Evolutionary conservation across 2,888 invertebrate species (phyloP), one percentile per base, ranked within the genome.

Genomic region (Drosophila seclusa): DNA sequence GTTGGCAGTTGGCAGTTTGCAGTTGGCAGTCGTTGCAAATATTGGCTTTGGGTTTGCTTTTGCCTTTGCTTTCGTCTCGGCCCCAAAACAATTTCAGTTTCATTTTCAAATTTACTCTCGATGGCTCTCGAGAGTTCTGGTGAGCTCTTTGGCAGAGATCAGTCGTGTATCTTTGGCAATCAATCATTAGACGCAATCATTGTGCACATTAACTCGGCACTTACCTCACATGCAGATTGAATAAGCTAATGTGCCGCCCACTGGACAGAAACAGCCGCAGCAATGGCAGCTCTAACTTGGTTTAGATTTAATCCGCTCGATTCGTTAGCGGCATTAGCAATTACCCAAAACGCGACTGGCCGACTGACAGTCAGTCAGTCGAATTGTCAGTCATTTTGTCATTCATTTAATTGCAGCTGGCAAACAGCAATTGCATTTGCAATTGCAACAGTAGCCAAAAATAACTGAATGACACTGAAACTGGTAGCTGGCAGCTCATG

Each of bases 261-360:
- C 87, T 85, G 89, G 89, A 76, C 84, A 80, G 62, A 21, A 29
- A 31, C 52, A 32, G n/a, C n/a, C 2, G 32, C 45, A 48, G 53
- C 42, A 54, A 40, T 45, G 32, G 45, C 71, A 69, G 42, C 55
- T 29, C 10, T 32, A 27, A 21, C 45, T 70, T 62, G 72, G 52
- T 49, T 49, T 38, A 63, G 64, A 65, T 66, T 60, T 16, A 76
- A 77, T 78, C 55, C 31, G 40, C 74, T 73, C 80, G 83, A 79
- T 87, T 87, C 89, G 87, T 87, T 87, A 87, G 85, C 80, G 83
- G 87, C 87, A 87, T 87, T 89, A 87, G 89, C 87, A 87, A 87
- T 87, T 87, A 89, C 80, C 87, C 82, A 78, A 83, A 86, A 71
- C 4, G 68, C 75, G 71, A 82, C 73, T 68, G 59, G 55, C 55